Evolutionary conservation across 2,888 invertebrate genomes (phyloP), one percentile per base, ranked within the genome.

Genomic region (Mythimna vitellina): DNA sequence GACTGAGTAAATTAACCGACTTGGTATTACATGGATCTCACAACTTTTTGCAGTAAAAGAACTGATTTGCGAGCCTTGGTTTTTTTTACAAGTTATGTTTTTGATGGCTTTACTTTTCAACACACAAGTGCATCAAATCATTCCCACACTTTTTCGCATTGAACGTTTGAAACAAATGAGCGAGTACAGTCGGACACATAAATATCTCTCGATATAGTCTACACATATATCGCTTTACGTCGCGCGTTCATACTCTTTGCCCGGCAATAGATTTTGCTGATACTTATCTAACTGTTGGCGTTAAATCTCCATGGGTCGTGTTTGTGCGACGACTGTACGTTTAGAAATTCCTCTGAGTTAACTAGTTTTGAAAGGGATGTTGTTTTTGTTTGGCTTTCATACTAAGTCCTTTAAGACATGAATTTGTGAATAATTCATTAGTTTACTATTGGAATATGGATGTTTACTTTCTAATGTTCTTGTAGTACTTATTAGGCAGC

Each of bases 261-360:
- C 66, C 68, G 86, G 90, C 93, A 90, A 92, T 93, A 92, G 90
- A 93, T 93, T 91, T 84, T 78, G 66, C 85, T 76, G 92, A 92
- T 93, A 92, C 90, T 88, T 88, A 93, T 92, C 92, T 86, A 91
- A 90, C 90, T 88, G 87, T 74, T 84, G 81, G 88, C 87, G 89
- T 88, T 93, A 92, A 93, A 93, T 93, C 93, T 91, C 88, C 80
- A 73, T 75, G 78, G 67, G 78, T 78, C 76, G 88, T 86, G 90
- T 91, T 90, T 91, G 91, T 91, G 91, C 89, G 81, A 75, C 74
- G 88, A 88, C 72, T 89, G 88, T 90, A 89, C 89, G 80, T 87
- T 87, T 76, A 78, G 73, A 65, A 65, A 79, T 76, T 84, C 75
- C 73, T 78, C 74, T 79, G 68, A 66, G 71, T 75, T 76, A 72